Evolutionary conservation across 64 coral and sea anemone species (phyloP).

Genomic region (Montipora efflorescens): DNA sequence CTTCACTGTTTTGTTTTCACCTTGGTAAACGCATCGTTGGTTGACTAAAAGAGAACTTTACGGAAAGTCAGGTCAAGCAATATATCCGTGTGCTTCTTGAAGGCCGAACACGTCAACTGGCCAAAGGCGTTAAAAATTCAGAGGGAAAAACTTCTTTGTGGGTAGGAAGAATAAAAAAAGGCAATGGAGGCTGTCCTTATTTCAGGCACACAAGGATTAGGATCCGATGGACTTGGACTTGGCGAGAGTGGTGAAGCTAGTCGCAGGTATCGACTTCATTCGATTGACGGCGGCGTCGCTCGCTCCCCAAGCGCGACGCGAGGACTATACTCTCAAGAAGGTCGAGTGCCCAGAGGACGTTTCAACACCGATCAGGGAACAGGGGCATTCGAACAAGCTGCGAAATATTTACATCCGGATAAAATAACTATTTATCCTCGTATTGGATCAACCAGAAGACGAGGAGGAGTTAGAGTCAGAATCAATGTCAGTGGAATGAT

Average conservation of each 20-base stretch:
- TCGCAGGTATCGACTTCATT: constrained; percentile 54
- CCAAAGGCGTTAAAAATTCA: no score
- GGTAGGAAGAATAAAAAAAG: background rate
- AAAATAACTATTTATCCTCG: constrained; percentile 29
- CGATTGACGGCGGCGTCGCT: constrained; percentile 20
- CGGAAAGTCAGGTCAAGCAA: background rate
- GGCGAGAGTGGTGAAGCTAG: constrained; percentile 52
- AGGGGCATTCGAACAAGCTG: constrained; percentile 58
- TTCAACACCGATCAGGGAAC: constrained; percentile 60
- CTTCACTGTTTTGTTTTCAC: background rate
- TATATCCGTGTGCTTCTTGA: background rate
- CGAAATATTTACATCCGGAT: constrained; percentile 42
- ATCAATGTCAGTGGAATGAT: constrained; percentile 80
- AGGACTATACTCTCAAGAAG: constrained; percentile 19
- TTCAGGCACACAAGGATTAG: constrained; percentile 67
- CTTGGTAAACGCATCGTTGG: constrained; percentile 17
- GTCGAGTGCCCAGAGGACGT: constrained; percentile 11
- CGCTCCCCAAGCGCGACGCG: constrained; percentile 6
- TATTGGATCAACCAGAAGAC: constrained; percentile 39
- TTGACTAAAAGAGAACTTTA: background rate
- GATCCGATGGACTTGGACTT: constrained; percentile 42
- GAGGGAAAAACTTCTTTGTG: background rate
- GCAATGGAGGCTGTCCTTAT: constrained; percentile 69
- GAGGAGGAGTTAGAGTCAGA: constrained; percentile 46
- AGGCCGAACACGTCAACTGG: background rate